phyloP scores from a whole-genome alignment of 2,797 vertebrate genomes.

The Enteromius radiatus region DNA sequence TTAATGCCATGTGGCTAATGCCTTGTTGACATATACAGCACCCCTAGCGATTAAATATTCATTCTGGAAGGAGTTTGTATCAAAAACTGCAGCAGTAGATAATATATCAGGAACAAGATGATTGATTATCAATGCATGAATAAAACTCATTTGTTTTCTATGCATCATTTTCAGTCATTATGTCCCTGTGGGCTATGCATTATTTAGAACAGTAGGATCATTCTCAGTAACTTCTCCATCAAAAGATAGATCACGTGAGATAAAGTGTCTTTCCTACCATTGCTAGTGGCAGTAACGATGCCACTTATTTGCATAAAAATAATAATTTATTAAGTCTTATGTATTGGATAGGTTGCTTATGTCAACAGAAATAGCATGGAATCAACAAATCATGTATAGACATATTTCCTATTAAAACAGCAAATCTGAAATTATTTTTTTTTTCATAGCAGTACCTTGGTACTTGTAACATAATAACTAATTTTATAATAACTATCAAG shows the following conservation, averaged over 20 bases:
- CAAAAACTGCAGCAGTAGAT: neutral
- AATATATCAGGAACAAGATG: constrained; percentile 8
- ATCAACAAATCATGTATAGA: neutral
- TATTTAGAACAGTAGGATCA: neutral
- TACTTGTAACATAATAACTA: neutral
- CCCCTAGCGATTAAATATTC: neutral
- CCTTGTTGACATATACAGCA: constrained; percentile 2
- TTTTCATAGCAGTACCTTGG: neutral
- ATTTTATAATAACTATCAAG: too few species aligned
- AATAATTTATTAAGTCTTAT: neutral
- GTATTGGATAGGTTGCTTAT: neutral
- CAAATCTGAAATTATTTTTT: neutral
- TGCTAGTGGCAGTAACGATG: neutral
- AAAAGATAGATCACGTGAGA: neutral
- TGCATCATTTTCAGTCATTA: neutral
- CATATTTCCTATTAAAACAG: neutral
- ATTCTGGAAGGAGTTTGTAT: neutral
- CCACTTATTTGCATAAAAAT: neutral
- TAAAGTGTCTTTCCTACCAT: neutral
- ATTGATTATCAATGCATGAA: constrained; percentile 10
- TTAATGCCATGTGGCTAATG: neutral
- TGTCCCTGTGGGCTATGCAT: neutral
- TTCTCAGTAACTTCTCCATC: constrained; percentile 1
- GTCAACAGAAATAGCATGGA: neutral
- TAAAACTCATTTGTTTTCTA: constrained; percentile 3